phyloP scores from a whole-genome alignment of 2,113 vertebrate species.

The Lipophrys pholis region DNA sequence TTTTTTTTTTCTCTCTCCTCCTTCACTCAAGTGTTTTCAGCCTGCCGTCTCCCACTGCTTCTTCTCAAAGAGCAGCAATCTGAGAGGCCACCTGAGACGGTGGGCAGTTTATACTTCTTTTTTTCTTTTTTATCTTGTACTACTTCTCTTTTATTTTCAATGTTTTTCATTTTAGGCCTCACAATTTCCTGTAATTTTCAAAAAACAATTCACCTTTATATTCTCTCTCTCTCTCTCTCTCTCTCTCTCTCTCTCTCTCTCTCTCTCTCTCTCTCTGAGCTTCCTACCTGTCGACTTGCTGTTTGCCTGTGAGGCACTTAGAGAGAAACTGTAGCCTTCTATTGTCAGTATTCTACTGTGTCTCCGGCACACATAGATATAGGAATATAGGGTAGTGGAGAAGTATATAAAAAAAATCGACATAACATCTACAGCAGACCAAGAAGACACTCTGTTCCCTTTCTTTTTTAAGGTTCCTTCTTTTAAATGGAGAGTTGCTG shows the following conservation, averaged over 20 bases:
- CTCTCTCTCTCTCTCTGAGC: neutral
- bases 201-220: slow-evolving; percentile 22
- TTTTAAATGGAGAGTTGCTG: too few relatives aligned
- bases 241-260: too few relatives aligned
- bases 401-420: too few relatives aligned
- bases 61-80: slow-evolving; percentile 48
- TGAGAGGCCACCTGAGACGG: slow-evolving; percentile 68
- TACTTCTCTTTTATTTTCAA: slow-evolving; percentile 21
- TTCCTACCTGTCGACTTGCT: slow-evolving; percentile 10
- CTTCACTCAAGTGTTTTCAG: slow-evolving; percentile 55
- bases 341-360: neutral
- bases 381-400: too few relatives aligned
- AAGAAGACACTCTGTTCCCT: too few relatives aligned
- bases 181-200: slow-evolving; percentile 44
- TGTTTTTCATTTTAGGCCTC: too few relatives aligned
- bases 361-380: neutral
- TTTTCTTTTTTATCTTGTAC: slow-evolving; percentile 2
- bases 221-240: too few relatives aligned
- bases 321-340: slow-evolving; percentile 1
- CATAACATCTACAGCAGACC: too few relatives aligned
- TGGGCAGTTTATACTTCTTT: slow-evolving; percentile 30
- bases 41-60: slow-evolving; percentile 30
- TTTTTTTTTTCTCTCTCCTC: slow-evolving; percentile 21
- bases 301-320: neutral
- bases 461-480: too few relatives aligned